Percentiles rank a stretch among this genome's conserved stretches.
Conservation (phyloP, 2,113 vertebrate genomes). For the Protobothrops mucrosquamatus region DNA sequence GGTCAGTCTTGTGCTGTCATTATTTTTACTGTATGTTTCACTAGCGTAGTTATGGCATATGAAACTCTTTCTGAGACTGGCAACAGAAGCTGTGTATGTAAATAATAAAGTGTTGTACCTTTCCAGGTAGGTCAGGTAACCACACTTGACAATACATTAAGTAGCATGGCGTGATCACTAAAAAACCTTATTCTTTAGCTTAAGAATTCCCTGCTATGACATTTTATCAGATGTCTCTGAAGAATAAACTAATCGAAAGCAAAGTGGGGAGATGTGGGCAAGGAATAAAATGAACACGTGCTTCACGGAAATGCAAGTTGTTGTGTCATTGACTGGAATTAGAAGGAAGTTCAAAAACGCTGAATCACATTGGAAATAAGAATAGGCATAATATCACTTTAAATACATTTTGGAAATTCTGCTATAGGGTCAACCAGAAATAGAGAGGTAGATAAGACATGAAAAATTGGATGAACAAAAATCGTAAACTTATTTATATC, state of each 20-base stretch:
- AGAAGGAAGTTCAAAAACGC: background rate
- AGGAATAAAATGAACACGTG: slow-evolving; percentile 26
- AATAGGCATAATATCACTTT: background rate
- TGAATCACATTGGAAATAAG: background rate
- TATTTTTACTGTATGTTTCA: slow-evolving; percentile 41
- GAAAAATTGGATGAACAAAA: background rate
- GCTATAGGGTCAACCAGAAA: background rate
- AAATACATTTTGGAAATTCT: background rate
- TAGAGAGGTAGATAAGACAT: background rate
- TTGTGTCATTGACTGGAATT: background rate
- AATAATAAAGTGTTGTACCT: background rate
- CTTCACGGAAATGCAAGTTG: accelerated
- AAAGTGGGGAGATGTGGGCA: background rate
- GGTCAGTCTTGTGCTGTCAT: slow-evolving; percentile 52
- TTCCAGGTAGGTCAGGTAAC: background rate
- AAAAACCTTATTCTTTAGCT: background rate
- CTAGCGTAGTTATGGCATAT: background rate
- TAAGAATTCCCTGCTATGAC: background rate
- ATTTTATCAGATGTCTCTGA: background rate
- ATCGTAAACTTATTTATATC: background rate
- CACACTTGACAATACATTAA: slow-evolving; percentile 34
- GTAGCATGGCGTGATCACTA: slow-evolving; percentile 35
- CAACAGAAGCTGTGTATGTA: background rate
- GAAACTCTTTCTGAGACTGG: background rate
- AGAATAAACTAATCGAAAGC: slow-evolving; percentile 12